Evolutionary conservation across 2,888 invertebrate species (phyloP).

Genomic region (Hypselothyrea guttata): DNA sequence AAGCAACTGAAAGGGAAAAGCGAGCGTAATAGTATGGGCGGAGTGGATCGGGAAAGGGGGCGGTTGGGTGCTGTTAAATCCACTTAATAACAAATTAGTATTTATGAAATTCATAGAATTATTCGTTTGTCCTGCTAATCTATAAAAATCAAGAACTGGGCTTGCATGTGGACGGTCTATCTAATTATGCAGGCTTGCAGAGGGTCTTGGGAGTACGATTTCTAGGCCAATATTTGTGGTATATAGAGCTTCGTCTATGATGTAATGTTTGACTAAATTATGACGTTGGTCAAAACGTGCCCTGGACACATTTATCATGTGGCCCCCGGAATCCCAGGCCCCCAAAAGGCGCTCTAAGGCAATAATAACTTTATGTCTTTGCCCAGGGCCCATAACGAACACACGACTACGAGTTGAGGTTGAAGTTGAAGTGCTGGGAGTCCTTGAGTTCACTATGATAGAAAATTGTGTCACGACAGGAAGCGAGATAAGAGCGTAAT

Average conservation of each 20-base stretch:
- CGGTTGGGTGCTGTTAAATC: background rate
- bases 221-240: slow-evolving; percentile 64
- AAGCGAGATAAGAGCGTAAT: slow-evolving; percentile 83
- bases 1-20: background rate
- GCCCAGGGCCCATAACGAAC: slow-evolving; percentile 30
- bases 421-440: slow-evolving; percentile 18
- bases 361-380: slow-evolving; percentile 77
- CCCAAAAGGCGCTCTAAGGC: slow-evolving; percentile 49
- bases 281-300: slow-evolving; percentile 71
- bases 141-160: slow-evolving; percentile 41
- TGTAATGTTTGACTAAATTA: slow-evolving; percentile 65
- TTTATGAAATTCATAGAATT: slow-evolving; percentile 75
- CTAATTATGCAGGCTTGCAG: slow-evolving; percentile 71
- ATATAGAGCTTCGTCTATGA: slow-evolving; percentile 36
- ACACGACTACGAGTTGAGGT: slow-evolving; percentile 5
- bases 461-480: slow-evolving; percentile 83
- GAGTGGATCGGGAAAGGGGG: background rate
- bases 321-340: slow-evolving; percentile 10
- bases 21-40: background rate
- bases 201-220: slow-evolving; percentile 41
- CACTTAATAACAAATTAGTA: slow-evolving; percentile 61
- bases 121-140: slow-evolving; percentile 57
- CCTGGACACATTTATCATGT: slow-evolving; percentile 73
- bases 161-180: slow-evolving; percentile 64
- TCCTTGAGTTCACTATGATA: slow-evolving; percentile 73